Conservation (phyloP, 2,888 invertebrate genomes). For the Ectobius pallidus region DNA sequence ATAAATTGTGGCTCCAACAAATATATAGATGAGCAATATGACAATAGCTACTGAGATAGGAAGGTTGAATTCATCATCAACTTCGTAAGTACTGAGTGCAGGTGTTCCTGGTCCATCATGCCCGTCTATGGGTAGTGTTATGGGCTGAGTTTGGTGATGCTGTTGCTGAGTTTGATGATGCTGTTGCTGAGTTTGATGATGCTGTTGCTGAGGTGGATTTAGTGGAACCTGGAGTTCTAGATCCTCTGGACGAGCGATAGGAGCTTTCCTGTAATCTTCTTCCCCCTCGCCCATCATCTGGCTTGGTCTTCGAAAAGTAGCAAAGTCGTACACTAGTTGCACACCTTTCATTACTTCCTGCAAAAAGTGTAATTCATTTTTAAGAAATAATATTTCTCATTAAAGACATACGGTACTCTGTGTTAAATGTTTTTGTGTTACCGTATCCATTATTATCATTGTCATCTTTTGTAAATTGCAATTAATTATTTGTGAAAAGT, state of each 20-base stretch:
- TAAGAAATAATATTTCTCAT: too few species aligned
- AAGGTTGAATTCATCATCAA: constrained; percentile 93
- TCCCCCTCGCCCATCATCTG: constrained; percentile 57
- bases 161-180: constrained; percentile 54
- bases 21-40: constrained; percentile 83
- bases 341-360: constrained; percentile 86
- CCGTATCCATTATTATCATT: too few species aligned
- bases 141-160: constrained; percentile 47
- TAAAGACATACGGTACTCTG: too few species aligned
- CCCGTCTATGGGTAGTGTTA: constrained; percentile 47
- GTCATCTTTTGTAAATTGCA: too few species aligned
- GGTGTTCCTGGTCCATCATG: constrained; percentile 65
- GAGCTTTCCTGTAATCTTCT: not conserved
- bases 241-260: constrained; percentile 10
- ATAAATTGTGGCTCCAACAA: constrained; percentile 83
- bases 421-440: too few species aligned
- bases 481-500: too few species aligned
- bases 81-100: constrained; percentile 76
- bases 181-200: constrained; percentile 47
- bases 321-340: constrained; percentile 80
- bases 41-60: constrained; percentile 88
- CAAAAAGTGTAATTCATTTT: too few species aligned
- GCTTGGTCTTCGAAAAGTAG: constrained; percentile 75
- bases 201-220: constrained; percentile 35
- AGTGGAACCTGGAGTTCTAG: constrained; percentile 31